A percentile compares a stretch with the other conserved stretches of the same genome.
These are phyloP conservation scores for Cladorhizidae sp. DNA, from an alignment of 37 sponge, comb jelly and placozoan species.

Conservation along the genomic window DNA sequence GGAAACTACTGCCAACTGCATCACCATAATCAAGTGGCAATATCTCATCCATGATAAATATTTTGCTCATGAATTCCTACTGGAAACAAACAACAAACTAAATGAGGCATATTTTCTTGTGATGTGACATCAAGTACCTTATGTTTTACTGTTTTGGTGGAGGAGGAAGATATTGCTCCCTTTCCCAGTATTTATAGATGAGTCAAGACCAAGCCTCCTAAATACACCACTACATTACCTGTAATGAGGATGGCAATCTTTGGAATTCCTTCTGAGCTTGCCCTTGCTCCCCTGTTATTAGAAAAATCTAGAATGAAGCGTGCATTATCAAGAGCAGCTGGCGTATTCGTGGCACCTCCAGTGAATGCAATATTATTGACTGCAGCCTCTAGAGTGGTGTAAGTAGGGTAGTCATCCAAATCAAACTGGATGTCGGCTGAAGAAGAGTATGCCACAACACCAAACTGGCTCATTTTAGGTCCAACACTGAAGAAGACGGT, in stretches of 20 bases:
- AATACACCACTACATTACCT: conserved; percentile 49
- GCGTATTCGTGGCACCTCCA: conserved; percentile 68
- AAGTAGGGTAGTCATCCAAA: conserved; percentile 28
- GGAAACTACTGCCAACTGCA: no score
- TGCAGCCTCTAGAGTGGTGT: conserved; percentile 10
- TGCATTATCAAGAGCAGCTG: conserved; percentile 51
- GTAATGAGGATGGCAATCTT: conserved; percentile 79
- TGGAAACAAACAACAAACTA: no score
- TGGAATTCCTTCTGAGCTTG: conserved; percentile 71
- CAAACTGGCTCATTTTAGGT: conserved; percentile 51
- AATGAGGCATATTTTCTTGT: no score
- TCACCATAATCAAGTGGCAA: no score
- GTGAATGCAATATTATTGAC: conserved; percentile 20
- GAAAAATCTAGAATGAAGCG: conserved; percentile 26
- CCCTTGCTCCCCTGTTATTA: conserved; percentile 68
- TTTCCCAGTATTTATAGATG: no score
- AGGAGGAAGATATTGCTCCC: no score
- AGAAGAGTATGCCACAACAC: conserved; percentile 66
- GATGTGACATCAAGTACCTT: no score
- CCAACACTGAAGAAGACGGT: conserved; percentile 64
- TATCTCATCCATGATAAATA: no score
- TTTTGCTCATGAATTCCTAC: no score
- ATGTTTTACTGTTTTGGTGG: no score
- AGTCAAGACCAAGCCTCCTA: no score
- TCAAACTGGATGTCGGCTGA: conserved; percentile 39